phyloP scores from a whole-genome alignment of 2,888 invertebrate species.

The Dioctria linearis region DNA sequence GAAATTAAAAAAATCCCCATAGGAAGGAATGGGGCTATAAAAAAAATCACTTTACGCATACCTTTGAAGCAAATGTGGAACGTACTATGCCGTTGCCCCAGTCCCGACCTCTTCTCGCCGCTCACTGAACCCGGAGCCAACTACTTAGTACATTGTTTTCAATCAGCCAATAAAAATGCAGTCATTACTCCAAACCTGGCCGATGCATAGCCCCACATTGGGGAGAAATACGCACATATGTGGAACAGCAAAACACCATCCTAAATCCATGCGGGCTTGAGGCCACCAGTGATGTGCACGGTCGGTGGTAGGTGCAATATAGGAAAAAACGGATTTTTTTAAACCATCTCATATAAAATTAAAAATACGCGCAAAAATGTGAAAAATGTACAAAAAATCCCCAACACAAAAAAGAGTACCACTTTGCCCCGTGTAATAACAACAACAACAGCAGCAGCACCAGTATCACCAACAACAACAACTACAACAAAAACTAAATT shows the following conservation, averaged over 20 bases:
- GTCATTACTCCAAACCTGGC: conserved; percentile 66
- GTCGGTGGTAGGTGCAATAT: conserved; percentile 26
- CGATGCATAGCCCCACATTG: conserved; percentile 35
- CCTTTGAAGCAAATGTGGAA: conserved; percentile 27
- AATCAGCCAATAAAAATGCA: conserved; percentile 72
- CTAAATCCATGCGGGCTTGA: conserved; percentile 51
- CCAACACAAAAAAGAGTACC: conserved; percentile 40
- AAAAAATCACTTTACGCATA: conserved; percentile 38
- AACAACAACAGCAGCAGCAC: conserved; percentile 67
- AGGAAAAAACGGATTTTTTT: conserved; percentile 46
- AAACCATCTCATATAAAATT: conserved; percentile 51
- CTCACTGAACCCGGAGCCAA: conserved; percentile 60
- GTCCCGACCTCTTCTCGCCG: conserved; percentile 1
- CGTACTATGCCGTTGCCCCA: conserved; percentile 9
- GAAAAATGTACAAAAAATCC: conserved; percentile 50
- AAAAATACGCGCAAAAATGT: conserved; percentile 53
- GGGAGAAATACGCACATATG: conserved; percentile 47
- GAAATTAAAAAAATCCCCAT: conserved; percentile 22
- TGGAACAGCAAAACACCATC: conserved; percentile 55
- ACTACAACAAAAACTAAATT: conserved; percentile 66
- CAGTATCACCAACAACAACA: no score
- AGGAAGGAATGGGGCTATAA: not conserved
- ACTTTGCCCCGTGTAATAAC: conserved; percentile 30
- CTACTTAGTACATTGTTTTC: conserved; percentile 68
- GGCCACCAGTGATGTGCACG: conserved; percentile 7